Base-by-base conservation (phyloP, 2,888 invertebrate genomes). In the Camponotus fellah region DNA sequence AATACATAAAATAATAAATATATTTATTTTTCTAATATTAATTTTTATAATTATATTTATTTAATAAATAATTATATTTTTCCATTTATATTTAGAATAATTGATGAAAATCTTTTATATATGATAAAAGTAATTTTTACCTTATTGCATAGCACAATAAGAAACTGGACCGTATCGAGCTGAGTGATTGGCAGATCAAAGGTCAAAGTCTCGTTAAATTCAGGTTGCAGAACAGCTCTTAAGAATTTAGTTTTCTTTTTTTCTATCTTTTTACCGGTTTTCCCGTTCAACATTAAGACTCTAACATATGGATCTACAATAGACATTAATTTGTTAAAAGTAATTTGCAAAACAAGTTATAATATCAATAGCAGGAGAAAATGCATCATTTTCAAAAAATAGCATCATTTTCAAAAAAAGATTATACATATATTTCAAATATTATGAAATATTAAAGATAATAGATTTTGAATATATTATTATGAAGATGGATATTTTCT, bases 181-280 rank as follows among this genome's bases (percentile, higher is more conserved):
- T 95, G 95, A 84, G 92, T 90, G 53, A 90, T 91, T 37, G 93
- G 91, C 49, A 95, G 87, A 86, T 95, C 95, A 86, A 95, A 95
- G 2, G 95, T 95, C 14, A 95, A 88, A 2, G 95, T 95, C 87
- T 95, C 95, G 83, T 95, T 95, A 87, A 95, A 95, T 77, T 95
- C 94, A 3, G 95, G 94, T 17, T 94, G 93, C n/a, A 90, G 86
- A 0, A 91, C 91, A 2, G 92, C 92, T 6, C 84, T 86, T 26
- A 94, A 85, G 9, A 90, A 87, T 79, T 92, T 92, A 0, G 95
- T 95, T 88, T 94, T 95, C 74, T 94, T 95, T 88, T 95, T 95
- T 68, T 95, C 95, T 43, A 95, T 88, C 37, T 95, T 93, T 68
- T 95, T 93, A 0, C 95, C 95, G 0, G 94, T 93, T 85, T 92